phyloP scores from a whole-genome alignment of 2,113 vertebrate genomes.

The Psophia crepitans region DNA sequence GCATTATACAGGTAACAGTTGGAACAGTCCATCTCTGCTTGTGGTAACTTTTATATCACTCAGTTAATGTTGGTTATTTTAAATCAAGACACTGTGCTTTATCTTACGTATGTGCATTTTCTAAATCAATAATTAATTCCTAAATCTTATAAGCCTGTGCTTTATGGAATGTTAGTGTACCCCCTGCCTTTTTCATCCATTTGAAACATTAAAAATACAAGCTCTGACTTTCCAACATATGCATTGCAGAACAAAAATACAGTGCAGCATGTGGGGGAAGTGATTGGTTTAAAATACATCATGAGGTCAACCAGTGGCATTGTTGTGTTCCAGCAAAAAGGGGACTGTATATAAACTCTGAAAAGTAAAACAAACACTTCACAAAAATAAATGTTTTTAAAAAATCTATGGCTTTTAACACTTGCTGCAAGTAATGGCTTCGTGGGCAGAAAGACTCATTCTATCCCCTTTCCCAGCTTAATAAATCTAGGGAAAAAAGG shows the following conservation, averaged over 20 bases:
- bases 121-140: not conserved
- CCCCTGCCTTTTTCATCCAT: not conserved
- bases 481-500: not conserved
- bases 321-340: not conserved
- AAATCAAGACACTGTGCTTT: not conserved
- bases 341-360: not conserved
- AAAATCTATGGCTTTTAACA: not conserved
- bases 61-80: not conserved
- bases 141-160: not conserved
- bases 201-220: not conserved
- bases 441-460: not conserved
- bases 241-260: not conserved
- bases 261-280: fast-evolving
- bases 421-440: not conserved
- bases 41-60: not conserved
- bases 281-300: not conserved
- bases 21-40: not conserved
- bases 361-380: not conserved
- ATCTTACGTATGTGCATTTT: not conserved
- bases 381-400: not conserved
- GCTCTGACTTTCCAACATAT: not conserved
- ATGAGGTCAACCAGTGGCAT: not conserved
- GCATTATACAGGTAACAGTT: not conserved
- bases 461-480: not conserved
- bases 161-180: not conserved